Conservation (phyloP, 2,888 invertebrate species). For the Pachycephus smyrnensis region DNA sequence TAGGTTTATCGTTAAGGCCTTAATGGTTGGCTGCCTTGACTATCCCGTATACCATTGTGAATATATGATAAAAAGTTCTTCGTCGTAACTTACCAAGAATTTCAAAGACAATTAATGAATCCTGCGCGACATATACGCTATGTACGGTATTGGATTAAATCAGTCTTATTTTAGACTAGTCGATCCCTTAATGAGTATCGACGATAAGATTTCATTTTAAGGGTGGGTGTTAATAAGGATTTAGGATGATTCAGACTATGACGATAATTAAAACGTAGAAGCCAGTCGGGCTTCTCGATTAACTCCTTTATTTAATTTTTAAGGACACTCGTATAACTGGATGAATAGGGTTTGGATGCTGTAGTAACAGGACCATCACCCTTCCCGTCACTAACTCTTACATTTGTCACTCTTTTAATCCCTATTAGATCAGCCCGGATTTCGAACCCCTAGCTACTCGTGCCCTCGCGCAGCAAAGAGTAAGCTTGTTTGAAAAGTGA, state of each 20-base stretch:
- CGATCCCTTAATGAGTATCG: neutral
- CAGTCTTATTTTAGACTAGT: neutral
- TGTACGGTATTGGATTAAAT: neutral
- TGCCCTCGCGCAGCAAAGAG: conserved; percentile 52
- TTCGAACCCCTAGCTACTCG: conserved; percentile 46
- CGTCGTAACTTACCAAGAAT: neutral
- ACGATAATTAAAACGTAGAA: neutral
- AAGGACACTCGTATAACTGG: conserved; percentile 4
- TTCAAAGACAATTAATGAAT: neutral
- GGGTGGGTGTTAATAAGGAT: neutral
- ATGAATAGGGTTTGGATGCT: neutral
- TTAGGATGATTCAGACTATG: neutral
- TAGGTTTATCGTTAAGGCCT: neutral
- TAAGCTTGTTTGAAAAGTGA: conserved; percentile 64
- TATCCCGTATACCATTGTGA: neutral
- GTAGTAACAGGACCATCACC: conserved; percentile 25
- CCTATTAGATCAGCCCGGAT: conserved; percentile 64
- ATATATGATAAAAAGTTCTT: neutral
- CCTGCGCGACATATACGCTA: neutral
- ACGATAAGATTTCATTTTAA: neutral
- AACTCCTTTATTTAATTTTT: conserved; percentile 33
- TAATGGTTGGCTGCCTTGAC: neutral
- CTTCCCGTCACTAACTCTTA: conserved; percentile 60
- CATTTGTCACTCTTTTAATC: conserved; percentile 65
- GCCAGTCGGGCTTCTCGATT: conserved; percentile 1